Evolutionary conservation across 1,140 invertebrate genomes (phyloP).

Genomic region (Zophobas morio): DNA sequence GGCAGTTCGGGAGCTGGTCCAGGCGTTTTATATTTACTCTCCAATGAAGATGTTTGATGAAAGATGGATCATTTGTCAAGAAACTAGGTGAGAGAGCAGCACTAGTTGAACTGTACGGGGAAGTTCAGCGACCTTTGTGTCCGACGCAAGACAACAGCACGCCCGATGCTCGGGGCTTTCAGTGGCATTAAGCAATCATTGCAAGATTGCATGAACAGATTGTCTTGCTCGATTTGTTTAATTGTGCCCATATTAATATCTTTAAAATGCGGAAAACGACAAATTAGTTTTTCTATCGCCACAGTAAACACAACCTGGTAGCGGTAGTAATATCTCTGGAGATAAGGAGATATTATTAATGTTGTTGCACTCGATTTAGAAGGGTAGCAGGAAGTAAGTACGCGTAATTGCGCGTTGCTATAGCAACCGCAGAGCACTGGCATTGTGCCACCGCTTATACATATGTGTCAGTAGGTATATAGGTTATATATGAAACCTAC

Average conservation of each 20-base stretch:
- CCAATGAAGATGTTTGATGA: constrained; percentile 56
- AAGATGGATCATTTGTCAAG: constrained; percentile 57
- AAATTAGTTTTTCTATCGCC: not conserved
- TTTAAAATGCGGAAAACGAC: not conserved
- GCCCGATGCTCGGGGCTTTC: constrained; percentile 33
- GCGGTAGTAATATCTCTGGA: not conserved
- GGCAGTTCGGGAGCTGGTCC: constrained; percentile 51
- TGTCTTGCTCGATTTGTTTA: constrained; percentile 37
- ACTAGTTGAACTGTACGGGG: constrained; percentile 30
- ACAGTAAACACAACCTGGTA: not conserved
- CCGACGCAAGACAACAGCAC: constrained; percentile 42
- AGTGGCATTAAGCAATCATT: constrained; percentile 46
- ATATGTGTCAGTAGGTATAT: constrained; percentile 51
- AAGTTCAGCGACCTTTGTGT: constrained; percentile 44
- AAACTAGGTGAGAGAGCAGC: constrained; percentile 51
- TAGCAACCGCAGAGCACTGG: constrained; percentile 38
- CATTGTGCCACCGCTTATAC: constrained; percentile 30
- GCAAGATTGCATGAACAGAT: constrained; percentile 41
- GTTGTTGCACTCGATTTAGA: constrained; percentile 27
- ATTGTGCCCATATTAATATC: constrained; percentile 27
- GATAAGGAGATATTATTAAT: constrained; percentile 27
- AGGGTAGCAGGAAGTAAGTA: constrained; percentile 37
- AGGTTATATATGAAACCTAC: constrained; percentile 42
- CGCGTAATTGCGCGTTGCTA: constrained; percentile 46
- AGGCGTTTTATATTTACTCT: constrained; percentile 54